Base-by-base conservation (phyloP, 2,888 invertebrate species). In the Chaitophorus viminalis region DNA sequence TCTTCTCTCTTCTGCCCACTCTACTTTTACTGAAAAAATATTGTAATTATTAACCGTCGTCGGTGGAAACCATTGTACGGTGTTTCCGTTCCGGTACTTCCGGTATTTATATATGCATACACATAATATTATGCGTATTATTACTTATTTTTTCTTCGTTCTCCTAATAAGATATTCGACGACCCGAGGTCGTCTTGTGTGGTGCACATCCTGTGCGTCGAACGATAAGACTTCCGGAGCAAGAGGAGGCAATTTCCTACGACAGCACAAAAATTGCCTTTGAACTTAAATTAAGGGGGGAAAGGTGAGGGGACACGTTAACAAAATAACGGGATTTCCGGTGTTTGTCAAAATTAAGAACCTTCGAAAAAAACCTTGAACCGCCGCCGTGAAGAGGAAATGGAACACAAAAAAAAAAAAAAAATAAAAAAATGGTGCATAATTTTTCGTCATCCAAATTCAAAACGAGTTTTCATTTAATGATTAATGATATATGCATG, bases 301-400 rank as follows among this genome's bases (percentile, higher is more conserved):
- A 18, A 68, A 82, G 33, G 25, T 46, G 70, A 46, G 81, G 65
- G 82, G 25, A 72, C n/a, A 72, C 72, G 75, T 29, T 21, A 52
- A 74, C 46, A 4, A 84, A 76, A 68, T 84, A 76, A 76, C 84
- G 76, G 84, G 84, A 84, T 84, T 65, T 84, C 84, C 84, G 84
- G 84, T 76, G 84, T 84, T 84, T 84, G 84, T 76, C 65, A 65
- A 76, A 65, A 84, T 46, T 65, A 65, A 68, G 31, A 76, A 76
- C 84, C 84, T 84, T 77, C 76, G 31, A 31, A 18, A 21, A 74
- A 84, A 31, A 76, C 84, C 84, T 84, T 84, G 84, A 84, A 84
- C 84, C 84, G 46, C 29, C 83, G 83, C 72, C 83, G 39, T 29
- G 39, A 84, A 84, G 31, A 84, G 84, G 84, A 76, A 84, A 84